Base-by-base conservation (phyloP, 1,140 invertebrate species). In the Sycophaga agraensis region DNA sequence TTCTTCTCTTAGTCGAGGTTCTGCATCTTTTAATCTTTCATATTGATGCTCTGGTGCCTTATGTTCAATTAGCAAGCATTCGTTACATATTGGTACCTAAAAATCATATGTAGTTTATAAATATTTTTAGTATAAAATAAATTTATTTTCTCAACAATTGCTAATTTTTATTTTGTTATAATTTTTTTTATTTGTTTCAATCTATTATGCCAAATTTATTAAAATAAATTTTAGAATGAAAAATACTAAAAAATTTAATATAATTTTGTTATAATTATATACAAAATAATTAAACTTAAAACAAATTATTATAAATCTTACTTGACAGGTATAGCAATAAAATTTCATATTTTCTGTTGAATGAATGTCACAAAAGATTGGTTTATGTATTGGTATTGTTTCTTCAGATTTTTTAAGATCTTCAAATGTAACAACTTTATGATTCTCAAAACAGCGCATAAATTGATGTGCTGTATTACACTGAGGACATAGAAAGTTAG, bases 381-480 rank as follows among this genome's bases (percentile, higher is more conserved):
- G 91, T 73, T 92, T 93, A 67, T 93, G 91, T 63, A 93, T 89
- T 22, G 87, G 86, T 57, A 87, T 83, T 66, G 85, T 83, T 71
- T 92, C 88, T 66, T 88, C 86, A 22, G 87, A 88, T 73, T 88
- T 88, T 68, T 89, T 87, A 68, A 96, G 83, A 61, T 94, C 91
- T 71, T 96, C 92, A 75, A 96, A 91, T 19, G 88, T 87, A 40
- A 95, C 86, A 16, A 95, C 92, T 73, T 91, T 84, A 69, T 97
- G 94, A 69, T 91, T 93, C 78, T 96, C 93, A 77, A 96, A 96
- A 79, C 93, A 95, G 45, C 92, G 85, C 94, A 97, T 97, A 68
- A 89, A 91, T 75, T 94, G 89, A 79, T 98, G 95, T 45, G 94
- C 95, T 24, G 91, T 92, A 65, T 96, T 92, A 81, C 95, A 98